A percentile compares a stretch with the other conserved stretches of the same genome.
Evolutionary conservation across 2,113 vertebrate genomes (phyloP).

Genomic region (Trematomus loennbergii): DNA sequence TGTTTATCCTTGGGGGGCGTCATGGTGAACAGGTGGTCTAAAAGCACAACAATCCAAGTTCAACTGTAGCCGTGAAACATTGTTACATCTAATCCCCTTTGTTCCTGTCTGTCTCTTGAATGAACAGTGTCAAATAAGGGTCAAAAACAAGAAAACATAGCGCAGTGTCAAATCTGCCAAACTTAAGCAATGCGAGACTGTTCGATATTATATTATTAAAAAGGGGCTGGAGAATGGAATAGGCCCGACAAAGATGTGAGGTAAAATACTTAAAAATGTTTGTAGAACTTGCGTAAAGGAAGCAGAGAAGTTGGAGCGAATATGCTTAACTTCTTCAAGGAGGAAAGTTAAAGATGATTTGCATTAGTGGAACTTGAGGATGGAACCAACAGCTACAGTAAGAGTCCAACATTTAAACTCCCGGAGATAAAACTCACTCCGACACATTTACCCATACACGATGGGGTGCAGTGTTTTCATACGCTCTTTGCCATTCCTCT

Average conservation of each 20-base stretch:
- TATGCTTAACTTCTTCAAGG: not conserved
- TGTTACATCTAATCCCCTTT: not conserved
- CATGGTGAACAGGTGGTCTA: not conserved
- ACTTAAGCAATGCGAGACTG: not conserved
- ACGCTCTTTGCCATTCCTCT: not conserved
- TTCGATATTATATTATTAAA: not conserved
- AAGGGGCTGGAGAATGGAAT: not conserved
- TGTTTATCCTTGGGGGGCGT: not conserved
- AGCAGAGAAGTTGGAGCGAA: not conserved
- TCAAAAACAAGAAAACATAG: not conserved
- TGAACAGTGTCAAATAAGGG: not conserved
- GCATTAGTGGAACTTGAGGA: not conserved
- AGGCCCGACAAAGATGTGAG: not conserved
- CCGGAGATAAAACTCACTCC: constrained; percentile 2
- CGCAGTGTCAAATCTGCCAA: too few relatives aligned
- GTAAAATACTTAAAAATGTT: not conserved
- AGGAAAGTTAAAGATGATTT: not conserved
- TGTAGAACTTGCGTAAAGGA: not conserved
- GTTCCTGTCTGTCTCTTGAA: not conserved
- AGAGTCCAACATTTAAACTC: not conserved
- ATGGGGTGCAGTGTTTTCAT: constrained; percentile 17
- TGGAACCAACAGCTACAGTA: not conserved
- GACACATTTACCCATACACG: constrained; percentile 28
- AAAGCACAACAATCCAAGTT: not conserved
- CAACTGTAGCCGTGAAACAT: not conserved